These are phyloP conservation scores for Pseudachorutes palmiensis DNA, from an alignment of 1,140 invertebrate species.

Conservation along the genomic window DNA sequence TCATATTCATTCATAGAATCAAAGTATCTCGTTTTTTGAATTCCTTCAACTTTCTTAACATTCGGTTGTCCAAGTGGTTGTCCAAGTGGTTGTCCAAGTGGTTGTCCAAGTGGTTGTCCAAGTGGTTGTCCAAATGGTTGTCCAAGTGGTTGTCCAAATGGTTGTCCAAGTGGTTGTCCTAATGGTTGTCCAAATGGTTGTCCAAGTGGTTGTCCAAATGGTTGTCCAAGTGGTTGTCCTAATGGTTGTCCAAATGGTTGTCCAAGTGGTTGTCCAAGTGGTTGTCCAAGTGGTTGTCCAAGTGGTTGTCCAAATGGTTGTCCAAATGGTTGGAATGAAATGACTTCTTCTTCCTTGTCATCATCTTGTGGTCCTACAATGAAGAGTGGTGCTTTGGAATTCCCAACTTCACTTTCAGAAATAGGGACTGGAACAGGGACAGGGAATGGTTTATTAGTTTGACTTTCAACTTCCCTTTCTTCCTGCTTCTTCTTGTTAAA, in stretches of 20 bases:
- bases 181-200: too few relatives aligned
- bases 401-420: slow-evolving; percentile 17
- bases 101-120: not conserved
- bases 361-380: slow-evolving; percentile 13
- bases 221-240: too few relatives aligned
- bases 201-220: too few relatives aligned
- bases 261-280: too few relatives aligned
- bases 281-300: too few relatives aligned
- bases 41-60: slow-evolving; percentile 13
- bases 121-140: not conserved
- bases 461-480: not conserved
- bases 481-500: slow-evolving; percentile 19
- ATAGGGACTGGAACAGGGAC: slow-evolving; percentile 34
- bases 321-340: not conserved
- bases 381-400: slow-evolving; percentile 29
- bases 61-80: too few relatives aligned
- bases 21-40: not conserved
- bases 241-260: not conserved
- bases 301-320: not conserved
- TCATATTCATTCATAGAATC: slow-evolving; percentile 21
- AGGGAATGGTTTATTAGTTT: slow-evolving; percentile 23
- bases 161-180: too few relatives aligned
- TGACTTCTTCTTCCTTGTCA: not conserved
- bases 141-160: not conserved
- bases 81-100: too few relatives aligned